Evolutionary conservation across 2,797 vertebrate species (phyloP).

Genomic region (Urophycis tenuis): DNA sequence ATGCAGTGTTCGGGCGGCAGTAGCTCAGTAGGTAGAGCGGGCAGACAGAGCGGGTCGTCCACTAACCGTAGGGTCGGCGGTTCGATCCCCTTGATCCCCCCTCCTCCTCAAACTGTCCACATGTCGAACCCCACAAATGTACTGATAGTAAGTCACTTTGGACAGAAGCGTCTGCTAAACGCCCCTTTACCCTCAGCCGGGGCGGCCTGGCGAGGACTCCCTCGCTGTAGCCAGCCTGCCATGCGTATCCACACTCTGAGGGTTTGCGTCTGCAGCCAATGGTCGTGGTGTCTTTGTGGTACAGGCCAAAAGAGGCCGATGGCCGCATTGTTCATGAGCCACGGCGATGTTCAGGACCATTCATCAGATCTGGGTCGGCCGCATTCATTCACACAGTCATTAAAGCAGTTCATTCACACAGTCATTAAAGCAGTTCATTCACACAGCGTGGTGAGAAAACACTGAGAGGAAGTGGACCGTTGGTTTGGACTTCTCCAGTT

Average conservation of each 20-base stretch:
- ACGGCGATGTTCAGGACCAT: neutral
- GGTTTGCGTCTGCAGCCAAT: slow-evolving; percentile 15
- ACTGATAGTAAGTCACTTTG: too few species aligned
- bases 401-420: neutral
- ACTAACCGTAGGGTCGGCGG: too few species aligned
- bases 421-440: neutral
- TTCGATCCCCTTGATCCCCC: too few species aligned
- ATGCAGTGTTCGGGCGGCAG: too few species aligned
- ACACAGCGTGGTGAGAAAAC: slow-evolving; percentile 1
- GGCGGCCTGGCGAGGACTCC: slow-evolving; percentile 26
- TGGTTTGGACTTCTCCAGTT: neutral
- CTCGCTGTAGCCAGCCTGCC: slow-evolving; percentile 40
- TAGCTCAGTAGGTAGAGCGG: too few species aligned
- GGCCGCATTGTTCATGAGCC: neutral
- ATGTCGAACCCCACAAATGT: too few species aligned
- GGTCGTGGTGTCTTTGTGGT: slow-evolving; percentile 17
- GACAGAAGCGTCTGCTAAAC: too few species aligned
- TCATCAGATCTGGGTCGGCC: neutral
- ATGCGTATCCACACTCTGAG: slow-evolving; percentile 32
- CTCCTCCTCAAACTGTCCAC: too few species aligned
- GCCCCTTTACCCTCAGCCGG: too few species aligned
- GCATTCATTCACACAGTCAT: neutral
- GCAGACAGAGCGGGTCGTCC: too few species aligned
- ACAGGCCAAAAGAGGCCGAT: neutral
- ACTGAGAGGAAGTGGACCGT: neutral